Base-by-base conservation (phyloP, 2,797 vertebrate genomes). In the Liasis olivaceus region DNA sequence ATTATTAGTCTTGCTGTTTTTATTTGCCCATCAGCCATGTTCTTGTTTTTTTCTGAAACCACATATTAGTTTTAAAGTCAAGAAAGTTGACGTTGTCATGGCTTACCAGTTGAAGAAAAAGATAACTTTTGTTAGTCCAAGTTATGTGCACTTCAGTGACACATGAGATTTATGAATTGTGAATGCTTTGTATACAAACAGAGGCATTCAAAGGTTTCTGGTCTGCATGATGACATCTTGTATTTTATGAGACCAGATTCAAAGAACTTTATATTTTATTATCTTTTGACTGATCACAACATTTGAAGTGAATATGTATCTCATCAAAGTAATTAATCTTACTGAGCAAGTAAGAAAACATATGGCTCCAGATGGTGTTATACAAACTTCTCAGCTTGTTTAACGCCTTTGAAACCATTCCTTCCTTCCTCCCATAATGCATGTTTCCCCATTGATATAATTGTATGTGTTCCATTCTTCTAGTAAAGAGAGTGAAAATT, bases 281-380 rank as follows among this genome's bases (percentile, higher is more conserved):
- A 85, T 85, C 88, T n/a, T 51, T 36, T 90, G 91, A 26, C 66
- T 88, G 91, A 69, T 91, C 0, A 56, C 56, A 81, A 84, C 6
- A 12, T 91, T 93, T 94, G 86, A 93, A 89, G 56, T 88, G 56
- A 90, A 22, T 9, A 31, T 92, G 28, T 92, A 58, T 17, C 64
- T 91, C 0, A 0, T 85, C 56, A 89, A 58, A 42, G 28, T 90
- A 90, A 95, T 93, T 93, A 88, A 89, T 90, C 58, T 91, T 69
- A 15, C 84, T 20, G 62, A 93, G 54, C 72, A 90, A 77, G 13
- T 15, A 91, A 89, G 87, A 87, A 91, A 89, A 92, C 89, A 90
- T 85, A 60, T 20, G 47, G 5, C 0, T 94, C 72, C 91, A 93
- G 56, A 28, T 93, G 90, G 85, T 62, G 95, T 84, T 93, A 92